A percentile compares a stretch with the other conserved stretches of the same genome.
Evolutionary conservation across 2,797 vertebrate species (phyloP).

Genomic region (Pantherophis vulpinus): DNA sequence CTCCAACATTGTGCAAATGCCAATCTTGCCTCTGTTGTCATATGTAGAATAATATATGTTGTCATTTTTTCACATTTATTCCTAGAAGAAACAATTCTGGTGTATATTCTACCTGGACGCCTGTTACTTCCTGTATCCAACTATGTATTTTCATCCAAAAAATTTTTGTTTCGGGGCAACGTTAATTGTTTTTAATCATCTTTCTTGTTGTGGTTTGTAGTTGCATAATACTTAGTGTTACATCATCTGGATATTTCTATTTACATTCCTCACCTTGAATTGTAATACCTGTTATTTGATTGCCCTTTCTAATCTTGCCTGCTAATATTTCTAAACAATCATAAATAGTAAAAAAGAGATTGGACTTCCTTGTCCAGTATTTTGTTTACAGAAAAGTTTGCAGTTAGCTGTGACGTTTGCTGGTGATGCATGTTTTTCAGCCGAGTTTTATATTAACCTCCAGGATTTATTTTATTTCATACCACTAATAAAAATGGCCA

Average conservation of each 20-base stretch:
- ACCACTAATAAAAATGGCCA: background rate
- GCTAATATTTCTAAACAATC: background rate
- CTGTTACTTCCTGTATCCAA: no score
- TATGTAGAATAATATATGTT: no score
- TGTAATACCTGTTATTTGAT: background rate
- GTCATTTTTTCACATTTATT: no score
- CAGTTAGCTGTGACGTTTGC: background rate
- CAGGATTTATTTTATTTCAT: background rate
- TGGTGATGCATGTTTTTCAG: background rate
- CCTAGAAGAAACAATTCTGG: no score
- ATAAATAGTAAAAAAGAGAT: background rate
- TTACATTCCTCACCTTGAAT: background rate
- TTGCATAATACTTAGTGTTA: background rate
- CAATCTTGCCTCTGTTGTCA: no score
- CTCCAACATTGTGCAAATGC: no score
- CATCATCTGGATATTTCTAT: background rate
- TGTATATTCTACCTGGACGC: no score
- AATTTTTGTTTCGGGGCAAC: background rate
- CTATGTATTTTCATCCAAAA: no score
- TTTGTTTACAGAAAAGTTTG: background rate
- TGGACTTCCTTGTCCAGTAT: background rate
- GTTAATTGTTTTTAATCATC: background rate
- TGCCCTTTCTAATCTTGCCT: background rate
- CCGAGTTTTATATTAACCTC: background rate
- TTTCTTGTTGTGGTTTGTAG: background rate